phyloP scores from a whole-genome alignment of 2,888 invertebrate species.

The Drosophila helvetica region DNA sequence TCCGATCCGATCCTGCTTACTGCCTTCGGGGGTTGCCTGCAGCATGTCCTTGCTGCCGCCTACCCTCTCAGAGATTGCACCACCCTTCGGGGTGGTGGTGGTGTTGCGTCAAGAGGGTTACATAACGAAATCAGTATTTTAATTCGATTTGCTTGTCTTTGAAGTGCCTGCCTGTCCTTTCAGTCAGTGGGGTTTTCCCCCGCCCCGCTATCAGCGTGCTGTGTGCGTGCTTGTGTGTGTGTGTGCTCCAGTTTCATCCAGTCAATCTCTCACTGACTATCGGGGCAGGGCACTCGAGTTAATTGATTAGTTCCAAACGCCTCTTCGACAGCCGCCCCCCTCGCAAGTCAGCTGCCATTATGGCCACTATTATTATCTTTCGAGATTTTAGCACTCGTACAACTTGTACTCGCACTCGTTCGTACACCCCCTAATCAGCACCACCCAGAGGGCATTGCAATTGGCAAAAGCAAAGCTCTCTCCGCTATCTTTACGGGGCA shows the following conservation, averaged over 20 bases:
- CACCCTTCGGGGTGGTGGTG: constrained; percentile 4
- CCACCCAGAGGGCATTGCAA: constrained; percentile 21
- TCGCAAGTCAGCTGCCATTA: constrained; percentile 43
- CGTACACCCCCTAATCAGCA: constrained; percentile 7
- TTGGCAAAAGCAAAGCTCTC: constrained; percentile 6
- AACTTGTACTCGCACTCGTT: constrained; percentile 9
- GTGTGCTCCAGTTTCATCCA: constrained; percentile 26
- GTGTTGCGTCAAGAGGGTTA: constrained; percentile 13
- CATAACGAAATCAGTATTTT: constrained; percentile 65
- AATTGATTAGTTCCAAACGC: constrained; percentile 71
- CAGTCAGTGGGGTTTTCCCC: constrained; percentile 1
- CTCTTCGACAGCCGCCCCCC: constrained; percentile 37
- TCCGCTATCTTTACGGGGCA: constrained; percentile 31
- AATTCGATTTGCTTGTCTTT: constrained; percentile 68
- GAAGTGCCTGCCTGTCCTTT: constrained; percentile 49
- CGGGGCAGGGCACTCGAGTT: constrained; percentile 57
- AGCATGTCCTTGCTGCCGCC: background rate
- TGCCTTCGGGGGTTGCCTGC: constrained; percentile 1
- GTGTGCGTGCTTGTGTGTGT: constrained; percentile 7
- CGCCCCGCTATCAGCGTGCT: background rate
- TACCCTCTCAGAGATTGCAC: background rate
- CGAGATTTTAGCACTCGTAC: constrained; percentile 29
- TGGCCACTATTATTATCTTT: constrained; percentile 32
- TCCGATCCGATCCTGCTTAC: constrained; percentile 1
- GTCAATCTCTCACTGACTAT: constrained; percentile 11